Conservation (phyloP, 2,888 invertebrate species). For the Osmoderma eremita region DNA sequence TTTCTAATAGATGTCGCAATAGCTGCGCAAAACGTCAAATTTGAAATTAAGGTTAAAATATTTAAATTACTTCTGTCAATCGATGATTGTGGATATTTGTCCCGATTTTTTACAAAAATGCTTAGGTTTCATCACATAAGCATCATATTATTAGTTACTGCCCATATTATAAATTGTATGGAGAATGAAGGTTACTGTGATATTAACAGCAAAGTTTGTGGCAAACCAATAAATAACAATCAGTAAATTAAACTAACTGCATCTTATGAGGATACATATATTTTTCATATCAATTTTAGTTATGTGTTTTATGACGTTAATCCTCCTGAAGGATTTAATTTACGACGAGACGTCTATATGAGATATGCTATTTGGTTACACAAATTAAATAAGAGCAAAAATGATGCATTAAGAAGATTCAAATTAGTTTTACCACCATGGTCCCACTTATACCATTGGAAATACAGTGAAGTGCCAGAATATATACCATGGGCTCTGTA, state of each 20-base stretch:
- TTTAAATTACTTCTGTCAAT: no score
- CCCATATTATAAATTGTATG: background rate
- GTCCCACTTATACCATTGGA: constrained; percentile 92
- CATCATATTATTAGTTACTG: background rate
- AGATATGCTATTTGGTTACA: constrained; percentile 86
- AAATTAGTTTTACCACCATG: constrained; percentile 91
- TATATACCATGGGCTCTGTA: constrained; percentile 83
- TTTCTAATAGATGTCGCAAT: no score
- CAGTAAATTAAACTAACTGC: constrained; percentile 8
- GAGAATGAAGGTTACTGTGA: constrained; percentile 28
- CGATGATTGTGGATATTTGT: no score
- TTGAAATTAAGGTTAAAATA: no score
- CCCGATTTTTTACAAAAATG: background rate
- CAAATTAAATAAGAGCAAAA: constrained; percentile 68
- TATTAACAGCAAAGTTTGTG: constrained; percentile 14
- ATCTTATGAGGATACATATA: no score
- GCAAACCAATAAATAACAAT: background rate
- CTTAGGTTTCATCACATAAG: constrained; percentile 4
- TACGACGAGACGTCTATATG: constrained; percentile 95
- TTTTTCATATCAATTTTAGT: constrained; percentile 54
- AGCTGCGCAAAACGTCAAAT: no score
- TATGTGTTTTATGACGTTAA: constrained; percentile 94
- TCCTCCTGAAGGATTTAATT: constrained; percentile 95
- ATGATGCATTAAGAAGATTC: constrained; percentile 66
- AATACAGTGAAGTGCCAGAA: constrained; percentile 66